phyloP scores from a whole-genome alignment of 2,797 vertebrate species.

The Threskiornis aethiopicus region DNA sequence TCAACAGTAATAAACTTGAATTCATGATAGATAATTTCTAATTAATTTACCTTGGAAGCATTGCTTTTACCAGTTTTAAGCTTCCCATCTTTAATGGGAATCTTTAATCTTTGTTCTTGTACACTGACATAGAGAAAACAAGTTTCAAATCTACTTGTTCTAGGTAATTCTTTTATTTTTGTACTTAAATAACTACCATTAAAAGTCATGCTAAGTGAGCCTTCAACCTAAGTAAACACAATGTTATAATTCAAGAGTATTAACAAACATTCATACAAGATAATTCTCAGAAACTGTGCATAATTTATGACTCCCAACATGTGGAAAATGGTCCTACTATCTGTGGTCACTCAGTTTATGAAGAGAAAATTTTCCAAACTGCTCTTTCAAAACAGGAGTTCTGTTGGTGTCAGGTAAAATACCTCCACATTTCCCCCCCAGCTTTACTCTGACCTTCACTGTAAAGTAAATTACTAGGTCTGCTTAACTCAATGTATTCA shows the following conservation, averaged over 20 bases:
- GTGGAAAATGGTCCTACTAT: neutral
- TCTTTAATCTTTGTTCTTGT: neutral
- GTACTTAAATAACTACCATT: neutral
- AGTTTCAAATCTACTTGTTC: neutral
- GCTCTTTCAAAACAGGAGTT: neutral
- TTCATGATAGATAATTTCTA: neutral
- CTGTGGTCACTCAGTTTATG: neutral
- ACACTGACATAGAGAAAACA: neutral
- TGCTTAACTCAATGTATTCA: neutral
- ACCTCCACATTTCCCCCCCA: neutral
- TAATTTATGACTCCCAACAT: neutral
- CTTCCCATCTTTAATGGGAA: neutral
- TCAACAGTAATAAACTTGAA: neutral
- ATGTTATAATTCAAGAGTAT: neutral
- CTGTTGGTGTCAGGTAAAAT: neutral
- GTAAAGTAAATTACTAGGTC: neutral
- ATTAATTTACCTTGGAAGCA: neutral
- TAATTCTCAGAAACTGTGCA: neutral
- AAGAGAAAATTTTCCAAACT: neutral
- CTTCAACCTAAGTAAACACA: neutral
- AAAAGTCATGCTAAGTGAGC: neutral
- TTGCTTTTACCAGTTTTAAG: neutral
- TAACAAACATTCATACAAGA: neutral
- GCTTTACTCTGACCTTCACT: neutral
- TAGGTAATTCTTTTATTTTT: neutral